phyloP scores from a whole-genome alignment of 2,797 vertebrate genomes.

The Megaceryle alcyon region DNA sequence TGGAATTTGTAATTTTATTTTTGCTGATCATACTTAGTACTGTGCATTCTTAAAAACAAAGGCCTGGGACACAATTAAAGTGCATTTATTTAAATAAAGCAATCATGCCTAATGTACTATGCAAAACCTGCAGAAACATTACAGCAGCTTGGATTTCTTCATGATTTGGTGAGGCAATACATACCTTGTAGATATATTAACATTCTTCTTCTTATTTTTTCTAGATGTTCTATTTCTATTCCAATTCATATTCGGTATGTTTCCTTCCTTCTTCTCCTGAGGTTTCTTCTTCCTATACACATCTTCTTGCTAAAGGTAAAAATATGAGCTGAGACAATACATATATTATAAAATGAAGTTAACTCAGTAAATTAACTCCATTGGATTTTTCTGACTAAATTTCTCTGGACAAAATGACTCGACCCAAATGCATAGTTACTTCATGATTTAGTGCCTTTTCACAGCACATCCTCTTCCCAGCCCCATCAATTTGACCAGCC shows the following conservation, averaged over 20 bases:
- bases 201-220: conserved; percentile 86
- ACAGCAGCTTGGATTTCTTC: not conserved
- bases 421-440: conserved; percentile 17
- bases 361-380: not conserved
- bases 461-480: conserved; percentile 11
- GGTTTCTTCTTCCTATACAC: conserved; percentile 83
- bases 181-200: conserved; percentile 71
- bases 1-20: not conserved
- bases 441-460: conserved; percentile 8
- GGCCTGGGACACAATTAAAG: not conserved
- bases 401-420: not conserved
- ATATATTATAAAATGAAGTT: not conserved
- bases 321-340: not conserved
- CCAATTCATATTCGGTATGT: conserved; percentile 79
- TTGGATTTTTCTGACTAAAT: not conserved
- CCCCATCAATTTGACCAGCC: not conserved
- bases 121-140: not conserved
- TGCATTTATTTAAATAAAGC: not conserved
- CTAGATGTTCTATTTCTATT: conserved; percentile 84
- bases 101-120: not conserved
- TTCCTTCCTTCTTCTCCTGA: conserved; percentile 83
- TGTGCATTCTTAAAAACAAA: not conserved
- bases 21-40: not conserved
- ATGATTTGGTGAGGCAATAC: not conserved
- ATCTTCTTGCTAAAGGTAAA: conserved; percentile 78